Evolutionary conservation across 2,113 vertebrate species (phyloP), one percentile per base, ranked within the genome.

Genomic region (Lepus europaeus): DNA sequence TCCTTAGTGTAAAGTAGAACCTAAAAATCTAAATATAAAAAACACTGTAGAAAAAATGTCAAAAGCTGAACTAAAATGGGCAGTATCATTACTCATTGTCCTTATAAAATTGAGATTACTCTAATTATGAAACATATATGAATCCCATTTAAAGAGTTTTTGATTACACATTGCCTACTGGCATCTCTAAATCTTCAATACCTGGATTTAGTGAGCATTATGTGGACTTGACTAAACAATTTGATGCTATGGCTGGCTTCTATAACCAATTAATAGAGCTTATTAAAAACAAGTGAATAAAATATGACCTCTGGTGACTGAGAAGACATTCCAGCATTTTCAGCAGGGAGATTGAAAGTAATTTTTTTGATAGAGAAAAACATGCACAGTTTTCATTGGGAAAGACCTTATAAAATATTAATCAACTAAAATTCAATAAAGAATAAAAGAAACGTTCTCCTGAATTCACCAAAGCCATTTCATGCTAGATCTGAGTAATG

Each of bases 271-370:
- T 29, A 6, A 63, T 64, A 11, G 49, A 39, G 22, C 3, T 9
- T 3, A 5, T 31, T 5, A 68, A 2, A 56, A 33, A 33, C 1
- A 61, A 7, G 27, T 69, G 6, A 61, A 23, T 87, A 74, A 16
- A 1, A 0, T 29, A 4, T 27, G 17, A 5, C 1, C 16, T 79
- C 11, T 31, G 16, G 27, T 20, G 9, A 69, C 31, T 3, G 20
- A n/a, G 3, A 73, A 51, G 20, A 14, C 7, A 33, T 14, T 1
- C 4, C 5, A 66, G 36, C 17, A 3, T 1, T 69, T n/a, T 93
- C 3, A 0, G 17, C 19, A 6, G 22, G 6, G 22, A 89, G 49
- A 17, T 5, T 16, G 2, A 19, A 33, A 10, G 3, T 3, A 9
- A 45, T 19, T 9, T 45, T 45, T 45, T 45, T 45, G 45, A 45